These are phyloP conservation scores for Psettodes erumei DNA, from an alignment of 2,113 vertebrate genomes.

Conservation along the genomic window DNA sequence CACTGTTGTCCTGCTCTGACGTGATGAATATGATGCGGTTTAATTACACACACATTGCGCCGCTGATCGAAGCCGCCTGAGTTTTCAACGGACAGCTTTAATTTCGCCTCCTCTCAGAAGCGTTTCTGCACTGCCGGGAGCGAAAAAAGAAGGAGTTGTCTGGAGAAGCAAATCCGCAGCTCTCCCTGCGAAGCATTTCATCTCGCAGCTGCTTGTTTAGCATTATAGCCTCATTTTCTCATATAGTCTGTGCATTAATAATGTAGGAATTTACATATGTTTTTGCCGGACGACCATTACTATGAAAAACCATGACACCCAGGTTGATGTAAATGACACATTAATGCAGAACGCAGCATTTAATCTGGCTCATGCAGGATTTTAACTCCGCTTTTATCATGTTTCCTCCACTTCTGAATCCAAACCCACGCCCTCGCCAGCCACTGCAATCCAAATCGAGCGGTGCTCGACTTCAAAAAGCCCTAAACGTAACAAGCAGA, in stretches of 20 bases:
- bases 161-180: neutral
- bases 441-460: neutral
- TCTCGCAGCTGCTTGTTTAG: neutral
- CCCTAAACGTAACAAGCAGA: neutral
- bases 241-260: neutral
- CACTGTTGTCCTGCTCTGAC: slow-evolving; percentile 16
- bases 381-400: neutral
- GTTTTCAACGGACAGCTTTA: slow-evolving; percentile 31
- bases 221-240: neutral
- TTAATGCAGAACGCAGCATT: neutral
- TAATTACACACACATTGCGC: slow-evolving; percentile 43
- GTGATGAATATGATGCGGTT: slow-evolving; percentile 44
- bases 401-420: neutral
- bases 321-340: neutral
- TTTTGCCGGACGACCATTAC: neutral
- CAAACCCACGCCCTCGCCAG: neutral
- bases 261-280: neutral
- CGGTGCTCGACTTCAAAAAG: slow-evolving; percentile 16
- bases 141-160: neutral
- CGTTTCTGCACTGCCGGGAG: neutral
- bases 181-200: neutral
- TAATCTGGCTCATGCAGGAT: neutral
- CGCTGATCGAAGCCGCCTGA: slow-evolving; percentile 28
- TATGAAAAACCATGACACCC: neutral
- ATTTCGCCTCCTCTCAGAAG: slow-evolving; percentile 19